Conservation (phyloP, 1,140 invertebrate species). For the Pemphigus obesinymphae region DNA sequence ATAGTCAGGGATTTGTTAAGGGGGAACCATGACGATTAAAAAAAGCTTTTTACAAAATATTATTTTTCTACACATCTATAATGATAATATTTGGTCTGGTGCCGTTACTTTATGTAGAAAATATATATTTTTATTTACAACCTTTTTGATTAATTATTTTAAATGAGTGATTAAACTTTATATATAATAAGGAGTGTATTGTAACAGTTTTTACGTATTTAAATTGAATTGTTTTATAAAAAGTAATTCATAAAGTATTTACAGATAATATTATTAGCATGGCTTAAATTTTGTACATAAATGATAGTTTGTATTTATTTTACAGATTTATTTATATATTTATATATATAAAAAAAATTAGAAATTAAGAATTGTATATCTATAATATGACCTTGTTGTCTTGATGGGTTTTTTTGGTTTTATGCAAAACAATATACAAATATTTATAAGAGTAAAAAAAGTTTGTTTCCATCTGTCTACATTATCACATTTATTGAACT, state of each 20-base stretch:
- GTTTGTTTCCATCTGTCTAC: slow-evolving; percentile 23
- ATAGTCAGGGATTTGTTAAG: no score
- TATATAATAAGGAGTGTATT: slow-evolving; percentile 2
- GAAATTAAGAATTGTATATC: slow-evolving; percentile 8
- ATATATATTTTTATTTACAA: no score
- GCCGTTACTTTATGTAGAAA: no score
- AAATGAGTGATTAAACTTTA: no score
- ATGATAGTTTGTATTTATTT: slow-evolving; percentile 33
- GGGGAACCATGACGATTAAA: no score
- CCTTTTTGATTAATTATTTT: no score
- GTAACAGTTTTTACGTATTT: neutral
- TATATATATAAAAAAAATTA: slow-evolving; percentile 3
- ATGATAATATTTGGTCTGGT: no score
- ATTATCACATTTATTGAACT: slow-evolving; percentile 31
- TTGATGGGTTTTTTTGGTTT: slow-evolving; percentile 20
- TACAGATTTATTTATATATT: slow-evolving; percentile 30
- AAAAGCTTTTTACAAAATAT: no score
- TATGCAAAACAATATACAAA: neutral
- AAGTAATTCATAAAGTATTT: neutral
- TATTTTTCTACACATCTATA: no score
- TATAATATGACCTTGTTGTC: neutral
- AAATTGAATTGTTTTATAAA: neutral
- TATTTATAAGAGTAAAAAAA: slow-evolving; percentile 3
- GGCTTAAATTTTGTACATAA: slow-evolving; percentile 12
- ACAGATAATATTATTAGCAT: neutral